These are phyloP conservation scores for Rhadinocentrus ornatus DNA, from an alignment of 2,797 vertebrate species.

Conservation along the genomic window DNA sequence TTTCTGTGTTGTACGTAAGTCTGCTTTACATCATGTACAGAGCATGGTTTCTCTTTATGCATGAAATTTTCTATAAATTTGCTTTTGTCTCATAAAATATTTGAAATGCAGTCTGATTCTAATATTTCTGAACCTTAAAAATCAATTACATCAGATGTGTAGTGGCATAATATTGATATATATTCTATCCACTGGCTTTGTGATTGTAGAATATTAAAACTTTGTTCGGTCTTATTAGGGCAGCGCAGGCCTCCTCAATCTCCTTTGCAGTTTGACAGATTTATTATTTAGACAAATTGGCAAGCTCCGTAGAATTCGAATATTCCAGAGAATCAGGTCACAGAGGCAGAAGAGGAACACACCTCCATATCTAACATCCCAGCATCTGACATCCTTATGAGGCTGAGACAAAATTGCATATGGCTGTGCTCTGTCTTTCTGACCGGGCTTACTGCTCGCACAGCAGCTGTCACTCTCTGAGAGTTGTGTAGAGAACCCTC, in stretches of 20 bases:
- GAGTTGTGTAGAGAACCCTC: conserved; percentile 15
- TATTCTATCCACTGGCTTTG: too few relatives aligned
- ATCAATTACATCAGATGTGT: too few relatives aligned
- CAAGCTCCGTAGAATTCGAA: conserved; percentile 13
- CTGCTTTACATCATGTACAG: too few relatives aligned
- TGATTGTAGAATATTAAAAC: too few relatives aligned
- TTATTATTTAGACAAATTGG: conserved; percentile 10
- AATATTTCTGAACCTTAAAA: background rate
- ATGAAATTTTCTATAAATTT: too few relatives aligned
- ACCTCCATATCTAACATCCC: conserved; percentile 40
- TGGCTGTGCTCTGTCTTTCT: conserved; percentile 19
- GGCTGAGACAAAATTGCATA: conserved; percentile 29
- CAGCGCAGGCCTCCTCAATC: background rate
- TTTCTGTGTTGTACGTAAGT: too few relatives aligned
- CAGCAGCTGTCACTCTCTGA: conserved; percentile 45
- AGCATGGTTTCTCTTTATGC: too few relatives aligned
- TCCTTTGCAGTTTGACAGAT: background rate
- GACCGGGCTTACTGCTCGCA: conserved; percentile 13
- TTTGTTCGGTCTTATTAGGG: conserved; percentile 4
- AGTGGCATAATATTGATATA: too few relatives aligned
- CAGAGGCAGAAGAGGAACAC: background rate
- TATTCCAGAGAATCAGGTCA: background rate
- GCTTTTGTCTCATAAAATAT: too few relatives aligned
- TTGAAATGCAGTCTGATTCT: background rate
- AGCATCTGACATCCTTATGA: conserved; percentile 19